A percentile compares a stretch with the other conserved stretches of the same genome.
These are phyloP conservation scores for Muscicapa comitata DNA, from an alignment of 2,797 vertebrate genomes.

Conservation along the genomic window DNA sequence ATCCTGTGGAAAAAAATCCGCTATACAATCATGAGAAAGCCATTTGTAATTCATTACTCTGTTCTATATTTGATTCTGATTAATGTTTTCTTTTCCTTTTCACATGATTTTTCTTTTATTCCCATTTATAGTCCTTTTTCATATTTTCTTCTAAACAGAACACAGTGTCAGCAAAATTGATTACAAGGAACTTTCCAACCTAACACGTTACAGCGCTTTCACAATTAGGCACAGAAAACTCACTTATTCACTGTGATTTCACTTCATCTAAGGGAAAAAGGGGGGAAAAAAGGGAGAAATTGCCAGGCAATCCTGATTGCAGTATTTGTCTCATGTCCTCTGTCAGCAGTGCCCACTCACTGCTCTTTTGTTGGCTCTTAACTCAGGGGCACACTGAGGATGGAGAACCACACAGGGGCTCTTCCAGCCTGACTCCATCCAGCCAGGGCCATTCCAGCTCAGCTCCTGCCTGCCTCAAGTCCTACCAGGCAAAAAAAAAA, in stretches of 20 bases:
- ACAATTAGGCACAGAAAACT: conserved; percentile 30
- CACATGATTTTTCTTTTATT: conserved; percentile 58
- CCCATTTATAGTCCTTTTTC: conserved; percentile 48
- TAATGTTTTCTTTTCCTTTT: conserved; percentile 56
- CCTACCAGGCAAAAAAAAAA: not conserved
- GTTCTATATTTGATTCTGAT: conserved; percentile 64
- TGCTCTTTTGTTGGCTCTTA: not conserved
- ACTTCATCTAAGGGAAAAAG: not conserved
- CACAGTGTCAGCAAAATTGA: conserved; percentile 36
- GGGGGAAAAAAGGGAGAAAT: not conserved
- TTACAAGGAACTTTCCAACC: conserved; percentile 34
- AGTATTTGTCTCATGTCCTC: not conserved
- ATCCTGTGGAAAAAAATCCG: conserved; percentile 53
- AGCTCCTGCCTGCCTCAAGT: not conserved
- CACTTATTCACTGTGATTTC: conserved; percentile 14
- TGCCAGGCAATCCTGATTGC: not conserved
- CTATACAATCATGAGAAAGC: conserved; percentile 59
- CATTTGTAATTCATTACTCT: conserved; percentile 64
- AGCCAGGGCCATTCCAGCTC: not conserved
- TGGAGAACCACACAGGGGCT: not conserved
- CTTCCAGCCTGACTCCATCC: not conserved
- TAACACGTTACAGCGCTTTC: not conserved
- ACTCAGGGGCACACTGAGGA: rapidly evolving
- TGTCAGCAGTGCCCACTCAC: not conserved
- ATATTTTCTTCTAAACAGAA: conserved; percentile 50